Conservation (phyloP, 2,797 vertebrate species). For the Sebastes reedi region DNA sequence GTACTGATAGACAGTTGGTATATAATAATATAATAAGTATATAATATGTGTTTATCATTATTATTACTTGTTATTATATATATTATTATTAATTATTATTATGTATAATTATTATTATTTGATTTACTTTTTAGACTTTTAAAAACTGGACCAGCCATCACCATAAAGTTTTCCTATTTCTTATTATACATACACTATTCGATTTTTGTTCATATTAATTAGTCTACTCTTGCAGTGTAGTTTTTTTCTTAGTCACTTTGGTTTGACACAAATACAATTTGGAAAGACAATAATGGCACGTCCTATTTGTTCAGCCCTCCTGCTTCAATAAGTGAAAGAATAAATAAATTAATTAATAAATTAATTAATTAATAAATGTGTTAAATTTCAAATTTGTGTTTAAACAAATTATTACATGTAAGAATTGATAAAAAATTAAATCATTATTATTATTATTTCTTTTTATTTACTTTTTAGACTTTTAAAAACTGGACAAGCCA, state of each 20-base stretch:
- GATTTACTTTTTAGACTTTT: background rate
- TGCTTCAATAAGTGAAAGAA: background rate
- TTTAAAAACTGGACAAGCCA: background rate
- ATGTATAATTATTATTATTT: no score
- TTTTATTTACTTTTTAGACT: background rate
- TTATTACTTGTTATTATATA: no score
- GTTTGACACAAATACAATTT: no score
- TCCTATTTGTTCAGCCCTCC: background rate
- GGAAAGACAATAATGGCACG: no score
- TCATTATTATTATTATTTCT: no score
- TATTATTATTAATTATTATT: no score
- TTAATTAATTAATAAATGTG: background rate
- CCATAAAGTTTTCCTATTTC: background rate
- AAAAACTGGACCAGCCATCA: background rate
- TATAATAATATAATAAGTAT: no score
- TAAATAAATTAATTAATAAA: accelerated
- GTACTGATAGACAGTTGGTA: no score
- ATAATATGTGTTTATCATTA: no score
- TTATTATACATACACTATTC: background rate
- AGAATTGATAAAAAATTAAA: background rate
- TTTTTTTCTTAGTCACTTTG: no score
- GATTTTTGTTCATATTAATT: background rate
- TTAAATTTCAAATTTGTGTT: background rate
- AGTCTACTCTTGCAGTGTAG: no score
- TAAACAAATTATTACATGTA: background rate